These are phyloP conservation scores for Clitarchus hookeri DNA, from an alignment of 2,888 invertebrate genomes.

Conservation along the genomic window DNA sequence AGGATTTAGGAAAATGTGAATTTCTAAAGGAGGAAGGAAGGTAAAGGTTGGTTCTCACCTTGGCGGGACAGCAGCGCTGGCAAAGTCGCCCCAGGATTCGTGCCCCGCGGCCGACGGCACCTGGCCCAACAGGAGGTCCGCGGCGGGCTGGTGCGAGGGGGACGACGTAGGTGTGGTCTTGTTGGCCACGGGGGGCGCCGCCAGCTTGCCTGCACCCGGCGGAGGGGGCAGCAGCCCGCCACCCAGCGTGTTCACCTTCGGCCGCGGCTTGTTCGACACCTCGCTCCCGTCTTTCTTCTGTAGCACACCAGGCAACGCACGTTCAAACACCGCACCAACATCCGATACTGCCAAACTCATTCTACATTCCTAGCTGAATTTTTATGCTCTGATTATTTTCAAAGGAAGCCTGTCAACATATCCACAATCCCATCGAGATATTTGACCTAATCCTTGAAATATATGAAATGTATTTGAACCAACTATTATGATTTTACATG, in stretches of 20 bases:
- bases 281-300: conserved; percentile 90
- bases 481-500: too few species aligned
- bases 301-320: conserved; percentile 37
- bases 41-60: conserved; percentile 32
- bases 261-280: conserved; percentile 67
- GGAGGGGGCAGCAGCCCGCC: conserved; percentile 76
- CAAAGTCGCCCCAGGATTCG: conserved; percentile 80
- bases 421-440: too few species aligned
- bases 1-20: too few species aligned
- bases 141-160: conserved; percentile 45
- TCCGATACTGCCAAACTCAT: too few species aligned
- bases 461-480: too few species aligned
- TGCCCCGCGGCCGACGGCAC: conserved; percentile 62
- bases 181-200: conserved; percentile 71
- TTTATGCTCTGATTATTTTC: too few species aligned
- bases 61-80: conserved; percentile 59
- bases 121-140: conserved; percentile 52
- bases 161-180: conserved; percentile 65
- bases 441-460: too few species aligned
- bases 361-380: too few species aligned
- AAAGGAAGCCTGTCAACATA: too few species aligned
- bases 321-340: too few species aligned
- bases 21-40: too few species aligned
- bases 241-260: conserved; percentile 59
- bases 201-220: conserved; percentile 76